Evolutionary conservation across 2,113 vertebrate species (phyloP).

Genomic region (Geococcyx californianus): DNA sequence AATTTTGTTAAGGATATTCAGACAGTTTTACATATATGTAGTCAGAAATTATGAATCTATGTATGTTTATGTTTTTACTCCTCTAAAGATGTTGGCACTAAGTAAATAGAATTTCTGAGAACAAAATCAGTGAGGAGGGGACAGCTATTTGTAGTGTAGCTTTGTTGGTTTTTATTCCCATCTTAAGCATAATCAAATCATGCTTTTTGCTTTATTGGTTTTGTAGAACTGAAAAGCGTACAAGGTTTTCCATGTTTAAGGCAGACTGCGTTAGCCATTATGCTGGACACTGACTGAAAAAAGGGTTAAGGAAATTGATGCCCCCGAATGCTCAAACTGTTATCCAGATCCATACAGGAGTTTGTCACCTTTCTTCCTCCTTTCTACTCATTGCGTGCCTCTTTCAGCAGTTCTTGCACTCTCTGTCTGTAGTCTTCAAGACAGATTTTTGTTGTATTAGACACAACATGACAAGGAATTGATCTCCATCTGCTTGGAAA

Average conservation of each 20-base stretch:
- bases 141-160: not conserved
- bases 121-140: not conserved
- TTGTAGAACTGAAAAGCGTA: not conserved
- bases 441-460: not conserved
- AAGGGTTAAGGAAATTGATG: not conserved
- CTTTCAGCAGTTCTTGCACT: not conserved
- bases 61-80: not conserved
- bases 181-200: not conserved
- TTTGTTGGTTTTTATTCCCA: not conserved
- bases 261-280: not conserved
- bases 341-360: not conserved
- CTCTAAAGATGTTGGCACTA: not conserved
- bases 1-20: not conserved
- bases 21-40: not conserved
- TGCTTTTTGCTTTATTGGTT: not conserved
- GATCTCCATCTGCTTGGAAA: not conserved
- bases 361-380: not conserved
- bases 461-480: not conserved
- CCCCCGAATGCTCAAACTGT: not conserved
- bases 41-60: not conserved
- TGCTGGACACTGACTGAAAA: not conserved
- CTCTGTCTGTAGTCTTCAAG: not conserved
- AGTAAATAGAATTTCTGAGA: not conserved
- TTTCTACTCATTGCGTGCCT: not conserved
- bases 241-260: not conserved